These are phyloP conservation scores for Bovichtus variegatus DNA, from an alignment of 2,797 vertebrate genomes.

Conservation along the genomic window DNA sequence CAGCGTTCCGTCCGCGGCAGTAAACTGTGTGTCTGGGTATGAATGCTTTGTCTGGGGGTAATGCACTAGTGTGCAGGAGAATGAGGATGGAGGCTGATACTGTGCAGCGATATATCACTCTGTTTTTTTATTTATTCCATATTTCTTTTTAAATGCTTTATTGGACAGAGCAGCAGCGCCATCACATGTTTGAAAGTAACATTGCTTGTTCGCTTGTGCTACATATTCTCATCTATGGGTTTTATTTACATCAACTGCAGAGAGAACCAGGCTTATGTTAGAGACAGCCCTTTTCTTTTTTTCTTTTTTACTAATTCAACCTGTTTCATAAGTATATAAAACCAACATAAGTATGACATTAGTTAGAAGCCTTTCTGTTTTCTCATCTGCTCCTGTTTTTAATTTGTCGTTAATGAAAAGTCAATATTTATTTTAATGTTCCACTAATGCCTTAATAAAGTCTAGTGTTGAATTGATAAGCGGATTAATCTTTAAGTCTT, in stretches of 20 bases:
- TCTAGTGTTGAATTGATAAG: background rate
- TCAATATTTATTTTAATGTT: background rate
- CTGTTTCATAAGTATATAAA: background rate
- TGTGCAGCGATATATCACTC: background rate
- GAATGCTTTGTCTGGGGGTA: background rate
- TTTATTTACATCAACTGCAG: background rate
- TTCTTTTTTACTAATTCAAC: background rate
- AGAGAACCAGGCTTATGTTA: background rate
- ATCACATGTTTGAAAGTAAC: background rate
- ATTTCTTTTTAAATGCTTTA: background rate
- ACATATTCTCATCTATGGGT: background rate
- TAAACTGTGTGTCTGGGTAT: background rate
- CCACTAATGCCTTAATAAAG: background rate
- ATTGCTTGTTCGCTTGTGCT: background rate
- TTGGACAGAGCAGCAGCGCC: background rate
- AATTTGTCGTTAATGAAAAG: background rate
- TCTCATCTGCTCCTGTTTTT: background rate
- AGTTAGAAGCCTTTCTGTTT: background rate
- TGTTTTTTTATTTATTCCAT: background rate
- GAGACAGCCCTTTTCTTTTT: background rate
- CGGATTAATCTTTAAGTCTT: no score
- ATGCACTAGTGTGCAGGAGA: background rate
- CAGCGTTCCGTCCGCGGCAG: no score
- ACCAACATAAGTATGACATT: background rate
- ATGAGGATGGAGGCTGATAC: background rate